Base-by-base conservation (phyloP, 2,888 invertebrate genomes). In the Nematopogon swammerdamellus region DNA sequence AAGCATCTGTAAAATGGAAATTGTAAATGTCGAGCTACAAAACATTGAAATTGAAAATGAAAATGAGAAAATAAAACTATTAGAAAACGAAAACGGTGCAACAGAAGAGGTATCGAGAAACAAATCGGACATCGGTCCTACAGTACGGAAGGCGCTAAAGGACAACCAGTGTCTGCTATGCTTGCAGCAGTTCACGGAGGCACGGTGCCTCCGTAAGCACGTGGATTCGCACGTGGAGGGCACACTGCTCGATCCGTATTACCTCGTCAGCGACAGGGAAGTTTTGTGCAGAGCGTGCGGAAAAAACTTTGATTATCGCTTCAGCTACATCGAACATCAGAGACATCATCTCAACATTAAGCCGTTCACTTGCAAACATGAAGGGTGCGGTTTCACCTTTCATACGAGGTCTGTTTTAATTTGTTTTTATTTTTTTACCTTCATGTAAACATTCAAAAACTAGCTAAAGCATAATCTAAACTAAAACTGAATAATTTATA, bases 181-280 rank as follows among this genome's bases (percentile, higher is more conserved):
- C 19, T 42, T 56, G 5, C 49, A 56, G 47, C 50, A 51, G 18
- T 54, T 49, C 25, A 48, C 42, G 3, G 50, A 55, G 30, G 43
- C 45, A 42, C 44, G 42, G 8, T 30, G 16, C 19, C 46, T 56
- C 14, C 30, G 50, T 19, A 19, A 48, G 30, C 56, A 56, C 18
- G 48, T 56, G 1, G 51, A 55, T 25, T 19, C 48, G 17, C 56
- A 56, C 29, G 29, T 54, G 2, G 42, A 16, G 16, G 53, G 52
- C 3, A 54, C 54, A n/a, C 46, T 47, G 43, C 30, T 56, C 16
- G 54, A 55, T 19, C 52, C 56, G 4, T 56, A 56, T 49, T 56
- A 56, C 17, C 44, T 45, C 18, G 45, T 53, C 42, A 51, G 48
- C 10, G 53, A 55, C n/a, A 43, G 50, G 2, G 48, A 56, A 42